Percentiles rank a stretch among this genome's conserved stretches.
Conservation (phyloP, 2,797 vertebrate species). For the Austrolebias charrua region DNA sequence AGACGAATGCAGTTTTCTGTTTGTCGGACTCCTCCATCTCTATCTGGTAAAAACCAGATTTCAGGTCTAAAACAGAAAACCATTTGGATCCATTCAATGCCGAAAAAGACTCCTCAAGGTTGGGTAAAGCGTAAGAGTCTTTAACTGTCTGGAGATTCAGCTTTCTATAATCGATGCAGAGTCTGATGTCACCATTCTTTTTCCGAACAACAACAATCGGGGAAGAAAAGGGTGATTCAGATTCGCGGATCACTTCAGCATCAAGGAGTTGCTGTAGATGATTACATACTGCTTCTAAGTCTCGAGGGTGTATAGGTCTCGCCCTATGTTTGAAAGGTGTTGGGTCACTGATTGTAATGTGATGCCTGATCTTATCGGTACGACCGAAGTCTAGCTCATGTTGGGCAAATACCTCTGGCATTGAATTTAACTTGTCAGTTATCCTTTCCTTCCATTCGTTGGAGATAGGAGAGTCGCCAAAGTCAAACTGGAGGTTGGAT, state of each 20-base stretch:
- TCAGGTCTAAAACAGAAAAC: too few relatives aligned
- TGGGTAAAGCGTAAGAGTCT: too few relatives aligned
- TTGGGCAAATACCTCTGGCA: neutral
- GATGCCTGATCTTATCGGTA: neutral
- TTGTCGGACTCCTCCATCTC: too few relatives aligned
- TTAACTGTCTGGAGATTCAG: too few relatives aligned
- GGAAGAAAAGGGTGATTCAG: neutral
- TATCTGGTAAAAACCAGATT: too few relatives aligned
- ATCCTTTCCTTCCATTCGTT: slow-evolving; percentile 2
- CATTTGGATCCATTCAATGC: too few relatives aligned
- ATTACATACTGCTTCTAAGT: slow-evolving; percentile 7
- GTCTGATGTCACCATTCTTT: slow-evolving; percentile 8
- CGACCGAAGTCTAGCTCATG: neutral
- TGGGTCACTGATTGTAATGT: slow-evolving; percentile 26
- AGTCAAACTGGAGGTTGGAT: neutral
- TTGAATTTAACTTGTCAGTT: neutral
- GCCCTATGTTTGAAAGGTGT: slow-evolving; percentile 28
- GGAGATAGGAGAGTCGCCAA: neutral
- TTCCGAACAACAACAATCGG: slow-evolving; percentile 14
- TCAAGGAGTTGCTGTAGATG: slow-evolving; percentile 25
- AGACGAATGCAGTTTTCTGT: too few relatives aligned
- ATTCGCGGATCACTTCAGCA: slow-evolving; percentile 11
- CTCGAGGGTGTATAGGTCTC: slow-evolving; percentile 8
- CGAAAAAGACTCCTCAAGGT: too few relatives aligned
- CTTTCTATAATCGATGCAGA: too few relatives aligned